Evolutionary conservation across 2,888 invertebrate genomes (phyloP), one percentile per base, ranked within the genome.

Genomic region (Ditylenchus weischeri): DNA sequence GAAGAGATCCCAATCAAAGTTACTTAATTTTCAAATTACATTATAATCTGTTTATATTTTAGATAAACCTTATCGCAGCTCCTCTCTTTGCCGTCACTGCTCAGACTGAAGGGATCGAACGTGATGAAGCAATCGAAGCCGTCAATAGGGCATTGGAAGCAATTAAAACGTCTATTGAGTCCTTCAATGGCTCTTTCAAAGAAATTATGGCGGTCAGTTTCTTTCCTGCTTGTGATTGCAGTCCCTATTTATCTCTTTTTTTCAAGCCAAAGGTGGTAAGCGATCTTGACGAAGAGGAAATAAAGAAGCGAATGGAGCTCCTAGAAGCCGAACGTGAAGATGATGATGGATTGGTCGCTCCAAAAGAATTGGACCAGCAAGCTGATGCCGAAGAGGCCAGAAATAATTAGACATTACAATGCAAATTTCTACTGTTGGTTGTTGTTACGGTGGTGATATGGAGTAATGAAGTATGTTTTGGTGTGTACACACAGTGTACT

Each of bases 51-150:
- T 59, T 47, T 67, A 48, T 8, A 15, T 62, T 75, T 36, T 78
- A 87, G 88, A 98, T 98, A 78, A 96, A 98, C 86, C 87, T 98
- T 75, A 98, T 98, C 83, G 98, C 98, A 6, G 96, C 98, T 47
- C 98, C 98, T 64, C 87, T 94, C 77, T 98, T 94, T 86, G 95
- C 98, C 69, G 92, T 99, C n/a, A 68, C 96, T 19, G 95, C 96
- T 57, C 92, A 94, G 38, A 98, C 98, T 0, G 43, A 43, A 8
- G 43, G 43, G 15, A 91, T 96, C 38, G 98, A 99, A 84, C 91
- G 93, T 83, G 88, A 89, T 60, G 93, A 94, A 78, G 96, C 96
- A 2, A 86, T 98, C 54, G 90, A 90, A 85, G 90, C 91, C 7
- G 85, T 98, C 62, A 90, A 91, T 81, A 89, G 90, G 75, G 94